Base-by-base conservation (phyloP, 2,797 vertebrate genomes). In the Meriones psammophilus region DNA sequence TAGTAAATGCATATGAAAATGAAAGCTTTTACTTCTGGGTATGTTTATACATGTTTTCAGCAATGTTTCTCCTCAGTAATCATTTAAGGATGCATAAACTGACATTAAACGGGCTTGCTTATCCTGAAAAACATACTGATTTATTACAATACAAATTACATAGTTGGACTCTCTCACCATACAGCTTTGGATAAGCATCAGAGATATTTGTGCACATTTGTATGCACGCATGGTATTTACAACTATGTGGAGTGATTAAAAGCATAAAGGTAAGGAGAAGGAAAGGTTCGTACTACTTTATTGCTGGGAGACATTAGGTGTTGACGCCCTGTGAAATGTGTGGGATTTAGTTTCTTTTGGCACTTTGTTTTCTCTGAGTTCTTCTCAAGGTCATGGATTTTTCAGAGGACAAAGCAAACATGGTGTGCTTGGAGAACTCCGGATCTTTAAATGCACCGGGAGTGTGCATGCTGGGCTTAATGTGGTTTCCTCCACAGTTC, bases 341-440 rank as follows among this genome's bases (percentile, higher is more conserved):
- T 78, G 17, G 3, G 5, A 36, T 58, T 73, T 91, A 8, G 8
- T 80, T 83, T 14, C 30, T 80, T 69, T 71, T 73, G 15, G 14
- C 36, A 28, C 74, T 89, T 88, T 76, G 14, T 30, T 64, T 68
- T 33, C 56, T 1, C 30, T 9, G 68, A 12, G 62, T 92, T 88
- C 26, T 74, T 89, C 74, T 94, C 17, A 93, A 84, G 42, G 73
- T 24, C 62, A n/a, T 30, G 15, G 22, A 8, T n/a, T 69, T 94
- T 87, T 81, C 4, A 91, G 1, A 73, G 18, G 42, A 17, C 20
- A 7, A 92, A 73, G 26, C 5, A 42, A 84, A 33, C 56, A 17
- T 18, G 30, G 12, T 56, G 15, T 28, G 24, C 26, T 84, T 79
- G 54, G 33, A 79, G 12, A 17, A 42, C 6, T 0, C 2, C 1